Evolutionary conservation across 1,140 invertebrate genomes (phyloP).

Genomic region (Drosophila ambigua): DNA sequence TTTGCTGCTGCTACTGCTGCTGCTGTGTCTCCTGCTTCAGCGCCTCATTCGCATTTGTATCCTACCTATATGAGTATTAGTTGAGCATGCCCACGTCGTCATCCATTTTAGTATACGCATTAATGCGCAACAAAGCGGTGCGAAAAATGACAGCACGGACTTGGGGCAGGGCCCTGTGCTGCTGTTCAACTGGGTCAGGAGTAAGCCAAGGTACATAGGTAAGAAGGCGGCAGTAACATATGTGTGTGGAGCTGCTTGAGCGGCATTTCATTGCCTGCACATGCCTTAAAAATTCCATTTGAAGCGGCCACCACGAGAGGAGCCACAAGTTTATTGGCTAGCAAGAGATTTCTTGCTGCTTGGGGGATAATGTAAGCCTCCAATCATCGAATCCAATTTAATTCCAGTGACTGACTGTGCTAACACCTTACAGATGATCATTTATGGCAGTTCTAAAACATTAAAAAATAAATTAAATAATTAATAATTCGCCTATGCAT

Average conservation of each 20-base stretch:
- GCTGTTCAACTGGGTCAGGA: neutral
- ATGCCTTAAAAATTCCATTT: conserved; percentile 24
- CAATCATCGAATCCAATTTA: too few species aligned
- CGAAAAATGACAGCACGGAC: conserved; percentile 64
- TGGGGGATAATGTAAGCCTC: too few species aligned
- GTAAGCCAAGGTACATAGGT: neutral
- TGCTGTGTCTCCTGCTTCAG: neutral
- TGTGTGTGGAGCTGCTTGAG: conserved; percentile 28
- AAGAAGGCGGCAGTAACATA: conserved; percentile 55
- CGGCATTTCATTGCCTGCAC: conserved; percentile 65
- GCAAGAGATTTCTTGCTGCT: too few species aligned
- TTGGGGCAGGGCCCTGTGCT: neutral
- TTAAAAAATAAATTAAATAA: too few species aligned
- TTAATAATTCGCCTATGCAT: too few species aligned
- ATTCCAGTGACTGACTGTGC: too few species aligned
- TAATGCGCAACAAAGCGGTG: conserved; percentile 74
- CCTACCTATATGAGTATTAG: conserved; percentile 46
- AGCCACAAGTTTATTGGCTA: conserved; percentile 12
- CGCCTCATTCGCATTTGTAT: neutral
- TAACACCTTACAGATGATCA: neutral
- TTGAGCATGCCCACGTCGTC: conserved; percentile 47
- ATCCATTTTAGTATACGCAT: conserved; percentile 75
- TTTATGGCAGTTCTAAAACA: too few species aligned
- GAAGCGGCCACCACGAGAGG: conserved; percentile 7
- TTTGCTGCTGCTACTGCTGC: conserved; percentile 25